phyloP scores from a whole-genome alignment of 1,140 invertebrate genomes.

The Brachionus rotundiformis region DNA sequence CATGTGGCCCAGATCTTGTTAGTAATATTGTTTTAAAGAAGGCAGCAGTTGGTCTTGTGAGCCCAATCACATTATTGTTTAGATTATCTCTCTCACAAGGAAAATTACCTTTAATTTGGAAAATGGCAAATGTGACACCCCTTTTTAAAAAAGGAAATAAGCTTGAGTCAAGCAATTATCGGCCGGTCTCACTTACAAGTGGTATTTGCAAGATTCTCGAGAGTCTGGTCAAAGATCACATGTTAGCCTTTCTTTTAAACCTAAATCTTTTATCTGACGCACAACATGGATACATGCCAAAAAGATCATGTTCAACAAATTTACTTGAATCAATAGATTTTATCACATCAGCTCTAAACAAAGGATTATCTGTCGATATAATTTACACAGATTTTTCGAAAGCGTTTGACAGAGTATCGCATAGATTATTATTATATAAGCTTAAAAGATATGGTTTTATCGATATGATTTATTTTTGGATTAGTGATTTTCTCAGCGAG shows the following conservation, averaged over 20 bases:
- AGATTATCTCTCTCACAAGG: too few relatives aligned
- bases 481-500: slow-evolving; percentile 42
- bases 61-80: too few relatives aligned
- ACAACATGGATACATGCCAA: not conserved
- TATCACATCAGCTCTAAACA: not conserved
- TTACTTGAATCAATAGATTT: not conserved
- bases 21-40: too few relatives aligned
- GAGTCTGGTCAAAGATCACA: not conserved
- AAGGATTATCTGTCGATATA: not conserved
- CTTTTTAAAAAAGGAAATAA: not conserved
- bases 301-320: not conserved
- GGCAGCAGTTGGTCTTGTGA: too few relatives aligned
- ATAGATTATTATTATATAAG: not conserved
- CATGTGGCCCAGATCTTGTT: too few relatives aligned
- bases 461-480: not conserved
- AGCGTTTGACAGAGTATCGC: not conserved
- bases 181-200: not conserved
- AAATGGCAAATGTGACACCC: not conserved
- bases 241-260: not conserved
- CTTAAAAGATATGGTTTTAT: not conserved
- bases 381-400: not conserved
- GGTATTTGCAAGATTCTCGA: not conserved
- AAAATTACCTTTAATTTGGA: too few relatives aligned
- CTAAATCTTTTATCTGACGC: not conserved
- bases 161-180: not conserved